phyloP scores from a whole-genome alignment of 2,888 invertebrate genomes.

The Pogonocherus hispidulus region DNA sequence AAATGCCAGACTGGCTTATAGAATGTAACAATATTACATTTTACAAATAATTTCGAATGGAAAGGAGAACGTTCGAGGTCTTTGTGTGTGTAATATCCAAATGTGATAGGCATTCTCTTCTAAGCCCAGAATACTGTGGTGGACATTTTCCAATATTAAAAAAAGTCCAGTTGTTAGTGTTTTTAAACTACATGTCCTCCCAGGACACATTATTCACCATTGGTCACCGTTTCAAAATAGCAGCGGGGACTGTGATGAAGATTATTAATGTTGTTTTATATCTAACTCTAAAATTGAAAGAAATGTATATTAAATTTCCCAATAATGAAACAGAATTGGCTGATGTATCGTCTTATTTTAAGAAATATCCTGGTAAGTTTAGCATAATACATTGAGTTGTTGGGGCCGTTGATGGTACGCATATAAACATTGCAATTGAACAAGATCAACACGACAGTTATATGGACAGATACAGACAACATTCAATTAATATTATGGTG shows the following conservation, averaged over 20 bases:
- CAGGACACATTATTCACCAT: no score
- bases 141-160: neutral
- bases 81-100: no score
- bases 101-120: no score
- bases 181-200: no score
- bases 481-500: constrained; percentile 46
- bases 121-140: neutral
- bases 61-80: no score
- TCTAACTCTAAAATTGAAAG: neutral
- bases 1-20: no score
- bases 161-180: neutral
- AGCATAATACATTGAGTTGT: neutral
- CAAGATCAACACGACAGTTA: neutral
- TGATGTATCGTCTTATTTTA: neutral
- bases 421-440: neutral
- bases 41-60: no score
- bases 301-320: neutral
- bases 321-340: neutral
- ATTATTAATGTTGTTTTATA: neutral
- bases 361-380: no score
- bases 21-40: no score
- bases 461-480: constrained; percentile 32
- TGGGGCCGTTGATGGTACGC: neutral
- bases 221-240: no score
- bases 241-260: neutral